These are phyloP conservation scores for Pteropus rufus DNA, from an alignment of 2,797 vertebrate species.

Conservation along the genomic window DNA sequence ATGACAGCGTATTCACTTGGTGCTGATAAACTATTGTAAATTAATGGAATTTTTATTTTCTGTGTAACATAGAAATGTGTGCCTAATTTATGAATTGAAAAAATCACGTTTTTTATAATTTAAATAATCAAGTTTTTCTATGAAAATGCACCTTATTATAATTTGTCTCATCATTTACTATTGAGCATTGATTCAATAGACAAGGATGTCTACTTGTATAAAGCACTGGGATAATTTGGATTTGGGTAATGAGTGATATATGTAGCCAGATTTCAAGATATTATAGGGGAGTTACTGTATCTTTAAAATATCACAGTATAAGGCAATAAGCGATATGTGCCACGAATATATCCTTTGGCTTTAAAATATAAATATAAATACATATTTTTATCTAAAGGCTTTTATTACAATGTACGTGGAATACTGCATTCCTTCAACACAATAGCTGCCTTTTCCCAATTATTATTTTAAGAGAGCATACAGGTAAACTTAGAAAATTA, in stretches of 20 bases:
- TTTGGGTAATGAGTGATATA: not conserved
- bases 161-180: not conserved
- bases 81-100: not conserved
- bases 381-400: constrained; percentile 1
- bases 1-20: not conserved
- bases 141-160: not conserved
- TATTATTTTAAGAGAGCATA: not conserved
- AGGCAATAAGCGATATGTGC: not conserved
- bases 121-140: not conserved
- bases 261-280: not conserved
- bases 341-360: not conserved
- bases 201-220: not conserved
- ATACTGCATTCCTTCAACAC: not conserved
- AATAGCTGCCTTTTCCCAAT: not conserved
- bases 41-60: not conserved
- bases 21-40: not conserved
- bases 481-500: not conserved
- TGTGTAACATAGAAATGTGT: not conserved
- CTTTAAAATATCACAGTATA: not conserved
- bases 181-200: not conserved
- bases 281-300: not conserved
- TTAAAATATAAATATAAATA: not conserved
- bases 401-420: not conserved
- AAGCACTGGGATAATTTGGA: not conserved
- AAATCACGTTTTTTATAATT: not conserved